phyloP scores from a whole-genome alignment of 2,113 vertebrate species.

The Colius striatus region DNA sequence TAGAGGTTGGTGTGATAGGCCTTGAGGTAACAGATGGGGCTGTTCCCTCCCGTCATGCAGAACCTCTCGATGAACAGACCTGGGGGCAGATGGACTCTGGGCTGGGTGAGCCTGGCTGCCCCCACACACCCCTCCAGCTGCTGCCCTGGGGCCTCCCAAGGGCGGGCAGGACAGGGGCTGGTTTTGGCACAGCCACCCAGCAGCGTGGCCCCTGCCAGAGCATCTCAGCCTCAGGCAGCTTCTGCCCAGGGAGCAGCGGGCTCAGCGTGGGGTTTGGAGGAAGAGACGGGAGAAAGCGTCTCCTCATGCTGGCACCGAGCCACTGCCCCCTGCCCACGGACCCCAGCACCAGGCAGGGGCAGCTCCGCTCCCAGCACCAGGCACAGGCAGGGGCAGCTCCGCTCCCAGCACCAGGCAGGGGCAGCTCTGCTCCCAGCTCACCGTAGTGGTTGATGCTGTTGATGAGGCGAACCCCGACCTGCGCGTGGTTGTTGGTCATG shows the following conservation, averaged over 20 bases:
- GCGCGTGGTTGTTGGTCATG: conserved; percentile 94
- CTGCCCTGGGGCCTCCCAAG: background rate
- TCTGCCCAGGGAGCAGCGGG: background rate
- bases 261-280: background rate
- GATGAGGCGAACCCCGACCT: conserved; percentile 93
- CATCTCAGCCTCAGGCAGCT: background rate
- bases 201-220: background rate
- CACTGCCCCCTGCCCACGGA: too few relatives aligned
- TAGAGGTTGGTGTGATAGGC: conserved; percentile 97
- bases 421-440: conserved; percentile 57
- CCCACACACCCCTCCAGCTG: background rate
- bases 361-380: too few relatives aligned
- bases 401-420: conserved; percentile 28
- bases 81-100: background rate
- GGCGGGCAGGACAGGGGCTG: accelerated
- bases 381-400: background rate
- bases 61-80: conserved; percentile 93
- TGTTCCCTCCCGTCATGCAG: conserved; percentile 96
- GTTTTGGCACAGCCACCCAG: accelerated
- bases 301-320: background rate
- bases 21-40: conserved; percentile 93
- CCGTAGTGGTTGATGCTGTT: conserved; percentile 96
- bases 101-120: background rate
- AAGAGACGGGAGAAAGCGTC: background rate
- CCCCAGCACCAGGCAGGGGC: too few relatives aligned